These are phyloP conservation scores for Steatornis caripensis DNA, from an alignment of 2,113 vertebrate genomes.

Conservation along the genomic window DNA sequence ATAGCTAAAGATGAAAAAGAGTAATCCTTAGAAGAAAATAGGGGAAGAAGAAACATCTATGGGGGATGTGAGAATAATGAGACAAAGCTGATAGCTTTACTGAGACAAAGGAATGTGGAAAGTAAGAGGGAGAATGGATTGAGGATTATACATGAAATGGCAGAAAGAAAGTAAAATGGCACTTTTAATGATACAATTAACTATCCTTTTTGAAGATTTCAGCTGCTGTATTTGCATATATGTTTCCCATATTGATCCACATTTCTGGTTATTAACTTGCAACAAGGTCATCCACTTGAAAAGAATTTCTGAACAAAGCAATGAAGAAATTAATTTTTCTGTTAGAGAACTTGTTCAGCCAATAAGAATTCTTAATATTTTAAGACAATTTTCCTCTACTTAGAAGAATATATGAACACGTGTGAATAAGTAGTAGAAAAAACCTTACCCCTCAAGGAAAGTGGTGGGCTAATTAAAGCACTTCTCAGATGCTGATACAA, in stretches of 20 bases:
- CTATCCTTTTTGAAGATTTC: neutral
- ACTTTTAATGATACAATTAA: neutral
- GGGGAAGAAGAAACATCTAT: neutral
- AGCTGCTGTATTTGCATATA: neutral
- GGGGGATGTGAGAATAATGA: neutral
- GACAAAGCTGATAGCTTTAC: neutral
- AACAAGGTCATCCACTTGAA: neutral
- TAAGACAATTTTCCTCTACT: neutral
- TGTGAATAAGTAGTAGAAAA: neutral
- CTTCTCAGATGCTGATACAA: neutral
- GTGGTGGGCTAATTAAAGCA: neutral
- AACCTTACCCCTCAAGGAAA: neutral
- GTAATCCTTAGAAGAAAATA: neutral
- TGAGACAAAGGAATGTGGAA: neutral
- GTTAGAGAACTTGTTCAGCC: neutral
- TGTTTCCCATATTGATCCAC: neutral
- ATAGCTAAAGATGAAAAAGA: neutral
- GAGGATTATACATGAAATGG: neutral
- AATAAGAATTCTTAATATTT: conserved; percentile 3
- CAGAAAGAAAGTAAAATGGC: neutral
- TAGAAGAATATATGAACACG: neutral
- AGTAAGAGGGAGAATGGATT: neutral
- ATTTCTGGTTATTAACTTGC: neutral
- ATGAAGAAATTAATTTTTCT: conserved; percentile 1
- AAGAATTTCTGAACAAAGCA: neutral